phyloP scores from a whole-genome alignment of 2,888 invertebrate genomes.

The Amphipyra tragopoginis region DNA sequence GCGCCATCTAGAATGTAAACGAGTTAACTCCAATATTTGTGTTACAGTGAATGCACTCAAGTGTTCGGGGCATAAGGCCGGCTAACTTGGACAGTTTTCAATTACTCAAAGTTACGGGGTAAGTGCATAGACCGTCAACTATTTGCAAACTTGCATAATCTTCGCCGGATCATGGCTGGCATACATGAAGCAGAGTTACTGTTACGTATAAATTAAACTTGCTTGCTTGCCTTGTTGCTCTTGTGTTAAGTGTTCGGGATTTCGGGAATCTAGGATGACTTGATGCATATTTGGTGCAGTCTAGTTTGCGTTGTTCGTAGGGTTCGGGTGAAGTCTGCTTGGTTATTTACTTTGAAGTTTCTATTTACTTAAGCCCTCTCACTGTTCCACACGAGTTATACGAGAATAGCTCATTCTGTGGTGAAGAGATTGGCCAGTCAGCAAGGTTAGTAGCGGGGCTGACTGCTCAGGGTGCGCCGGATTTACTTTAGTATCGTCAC shows the following conservation, averaged over 20 bases:
- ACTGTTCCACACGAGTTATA: background rate
- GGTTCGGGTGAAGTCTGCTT: background rate
- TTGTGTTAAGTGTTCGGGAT: conserved; percentile 51
- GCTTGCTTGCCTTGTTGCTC: conserved; percentile 47
- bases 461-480: too few species aligned
- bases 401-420: too few species aligned
- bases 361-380: background rate
- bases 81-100: conserved; percentile 76
- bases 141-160: conserved; percentile 71
- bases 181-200: conserved; percentile 41
- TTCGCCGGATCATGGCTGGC: conserved; percentile 58
- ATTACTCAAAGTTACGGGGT: conserved; percentile 70
- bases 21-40: conserved; percentile 46
- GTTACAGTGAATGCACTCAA: conserved; percentile 55
- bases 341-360: background rate
- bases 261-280: conserved; percentile 30
- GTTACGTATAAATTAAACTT: conserved; percentile 56
- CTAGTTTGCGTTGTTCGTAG: conserved; percentile 7
- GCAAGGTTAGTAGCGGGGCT: too few species aligned
- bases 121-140: conserved; percentile 67
- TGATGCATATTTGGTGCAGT: conserved; percentile 24
- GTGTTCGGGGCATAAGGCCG: conserved; percentile 24
- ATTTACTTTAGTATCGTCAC: too few species aligned
- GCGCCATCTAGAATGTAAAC: conserved; percentile 30
- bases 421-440: too few species aligned